Evolutionary conservation across 2,888 invertebrate species (phyloP).

Genomic region (Endomychus coccineus): DNA sequence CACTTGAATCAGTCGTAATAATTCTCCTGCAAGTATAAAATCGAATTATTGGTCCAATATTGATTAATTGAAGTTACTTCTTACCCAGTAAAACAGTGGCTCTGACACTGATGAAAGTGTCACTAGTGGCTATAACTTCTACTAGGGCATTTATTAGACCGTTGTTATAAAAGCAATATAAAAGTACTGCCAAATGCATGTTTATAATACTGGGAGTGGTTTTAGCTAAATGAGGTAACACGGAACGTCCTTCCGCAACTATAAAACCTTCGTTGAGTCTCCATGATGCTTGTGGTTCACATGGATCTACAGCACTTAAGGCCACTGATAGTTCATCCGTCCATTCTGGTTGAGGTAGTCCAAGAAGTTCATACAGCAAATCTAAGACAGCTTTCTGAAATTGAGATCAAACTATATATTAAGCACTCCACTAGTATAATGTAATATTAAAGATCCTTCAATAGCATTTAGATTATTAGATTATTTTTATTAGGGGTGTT

Average conservation of each 20-base stretch:
- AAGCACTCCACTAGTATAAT: too few relatives aligned
- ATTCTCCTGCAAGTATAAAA: conserved; percentile 54
- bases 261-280: conserved; percentile 88
- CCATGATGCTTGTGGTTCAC: conserved; percentile 79
- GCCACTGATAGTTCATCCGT: conserved; percentile 88
- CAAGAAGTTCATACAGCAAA: conserved; percentile 82
- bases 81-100: conserved; percentile 80
- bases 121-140: conserved; percentile 84
- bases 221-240: conserved; percentile 79
- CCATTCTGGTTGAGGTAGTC: conserved; percentile 84
- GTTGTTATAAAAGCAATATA: conserved; percentile 81
- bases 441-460: too few relatives aligned
- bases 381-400: conserved; percentile 84
- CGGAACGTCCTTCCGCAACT: conserved; percentile 80
- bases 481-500: too few relatives aligned
- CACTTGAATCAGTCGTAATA: conserved; percentile 78
- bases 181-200: conserved; percentile 80
- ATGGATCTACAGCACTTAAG: conserved; percentile 80
- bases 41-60: conserved; percentile 3
- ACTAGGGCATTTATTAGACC: conserved; percentile 83
- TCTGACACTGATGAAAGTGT: conserved; percentile 82
- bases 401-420: too few relatives aligned
- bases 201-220: conserved; percentile 85
- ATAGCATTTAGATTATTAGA: too few relatives aligned
- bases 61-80: conserved; percentile 6